phyloP scores from a whole-genome alignment of 2,113 vertebrate species.

The Calidris pugnax region DNA sequence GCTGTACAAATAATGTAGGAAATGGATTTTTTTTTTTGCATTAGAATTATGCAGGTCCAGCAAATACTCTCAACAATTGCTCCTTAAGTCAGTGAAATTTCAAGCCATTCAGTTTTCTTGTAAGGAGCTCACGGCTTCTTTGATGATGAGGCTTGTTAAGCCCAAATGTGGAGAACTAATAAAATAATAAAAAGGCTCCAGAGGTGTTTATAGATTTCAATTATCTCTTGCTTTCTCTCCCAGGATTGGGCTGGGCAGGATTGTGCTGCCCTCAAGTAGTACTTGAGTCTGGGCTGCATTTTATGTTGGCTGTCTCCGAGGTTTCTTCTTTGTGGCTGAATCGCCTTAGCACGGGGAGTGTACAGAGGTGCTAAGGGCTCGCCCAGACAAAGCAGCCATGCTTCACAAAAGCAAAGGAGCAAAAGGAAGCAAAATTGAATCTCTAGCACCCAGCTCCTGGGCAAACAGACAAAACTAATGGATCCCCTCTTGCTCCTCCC shows the following conservation, averaged over 20 bases:
- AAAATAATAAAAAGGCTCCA: conserved; percentile 82
- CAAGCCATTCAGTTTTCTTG: conserved; percentile 80
- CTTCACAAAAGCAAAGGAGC: conserved; percentile 86
- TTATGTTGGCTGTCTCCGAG: conserved; percentile 65
- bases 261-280: conserved; percentile 84
- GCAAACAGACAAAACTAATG: conserved; percentile 93
- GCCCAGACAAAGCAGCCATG: conserved; percentile 81
- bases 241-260: conserved; percentile 83
- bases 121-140: conserved; percentile 82
- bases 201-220: conserved; percentile 88
- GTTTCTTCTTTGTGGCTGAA: conserved; percentile 82
- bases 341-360: conserved; percentile 83
- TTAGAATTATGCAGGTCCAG: conserved; percentile 78
- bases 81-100: conserved; percentile 79
- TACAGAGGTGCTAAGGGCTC: conserved; percentile 81
- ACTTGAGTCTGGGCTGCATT: conserved; percentile 80
- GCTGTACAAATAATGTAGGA: conserved; percentile 83
- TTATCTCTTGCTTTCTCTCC: conserved; percentile 81
- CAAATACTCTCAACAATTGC: conserved; percentile 81
- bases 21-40: conserved; percentile 72
- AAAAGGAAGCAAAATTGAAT: conserved; percentile 88
- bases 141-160: conserved; percentile 85
- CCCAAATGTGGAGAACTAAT: conserved; percentile 80
- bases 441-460: conserved; percentile 87
- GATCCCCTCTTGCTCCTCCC: conserved; percentile 90